phyloP scores from a whole-genome alignment of 1,140 invertebrate species.

The Apis dorsata region DNA sequence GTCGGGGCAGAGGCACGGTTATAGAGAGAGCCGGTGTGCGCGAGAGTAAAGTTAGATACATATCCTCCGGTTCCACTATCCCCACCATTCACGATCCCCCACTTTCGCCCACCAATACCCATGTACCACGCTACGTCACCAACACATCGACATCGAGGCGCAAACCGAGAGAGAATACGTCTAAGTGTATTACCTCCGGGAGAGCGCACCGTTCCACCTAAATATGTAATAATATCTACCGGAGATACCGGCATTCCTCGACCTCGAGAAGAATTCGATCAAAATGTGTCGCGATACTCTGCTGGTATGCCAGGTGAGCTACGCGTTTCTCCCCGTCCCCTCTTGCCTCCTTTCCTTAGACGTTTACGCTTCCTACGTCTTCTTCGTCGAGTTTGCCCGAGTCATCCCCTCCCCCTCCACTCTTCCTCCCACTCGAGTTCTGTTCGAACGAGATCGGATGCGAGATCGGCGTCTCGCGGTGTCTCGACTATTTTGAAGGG shows the following conservation, averaged over 20 bases:
- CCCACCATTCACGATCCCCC: background rate
- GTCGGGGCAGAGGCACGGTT: constrained; percentile 43
- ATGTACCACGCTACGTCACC: background rate
- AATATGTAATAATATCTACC: constrained; percentile 78
- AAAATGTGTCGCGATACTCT: constrained; percentile 67
- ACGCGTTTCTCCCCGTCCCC: constrained; percentile 33
- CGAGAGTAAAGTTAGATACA: constrained; percentile 52
- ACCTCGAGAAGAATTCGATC: constrained; percentile 63
- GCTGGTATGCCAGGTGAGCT: constrained; percentile 71
- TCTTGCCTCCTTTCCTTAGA: background rate
- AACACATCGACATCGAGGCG: background rate
- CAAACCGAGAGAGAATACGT: constrained; percentile 47
- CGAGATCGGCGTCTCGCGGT: constrained; percentile 14
- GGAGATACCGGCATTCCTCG: constrained; percentile 62
- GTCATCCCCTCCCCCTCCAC: background rate
- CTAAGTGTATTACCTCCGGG: constrained; percentile 72
- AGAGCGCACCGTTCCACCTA: constrained; percentile 68
- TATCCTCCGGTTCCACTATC: constrained; percentile 23
- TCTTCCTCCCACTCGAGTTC: background rate
- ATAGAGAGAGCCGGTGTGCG: constrained; percentile 30
- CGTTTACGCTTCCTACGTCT: constrained; percentile 55
- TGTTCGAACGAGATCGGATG: background rate
- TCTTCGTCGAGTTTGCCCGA: constrained; percentile 31
- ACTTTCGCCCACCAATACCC: background rate
- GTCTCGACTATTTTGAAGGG: background rate